Evolutionary conservation across 2,113 vertebrate species (phyloP), one percentile per base, ranked within the genome.

Genomic region (Hemiprocne comata): DNA sequence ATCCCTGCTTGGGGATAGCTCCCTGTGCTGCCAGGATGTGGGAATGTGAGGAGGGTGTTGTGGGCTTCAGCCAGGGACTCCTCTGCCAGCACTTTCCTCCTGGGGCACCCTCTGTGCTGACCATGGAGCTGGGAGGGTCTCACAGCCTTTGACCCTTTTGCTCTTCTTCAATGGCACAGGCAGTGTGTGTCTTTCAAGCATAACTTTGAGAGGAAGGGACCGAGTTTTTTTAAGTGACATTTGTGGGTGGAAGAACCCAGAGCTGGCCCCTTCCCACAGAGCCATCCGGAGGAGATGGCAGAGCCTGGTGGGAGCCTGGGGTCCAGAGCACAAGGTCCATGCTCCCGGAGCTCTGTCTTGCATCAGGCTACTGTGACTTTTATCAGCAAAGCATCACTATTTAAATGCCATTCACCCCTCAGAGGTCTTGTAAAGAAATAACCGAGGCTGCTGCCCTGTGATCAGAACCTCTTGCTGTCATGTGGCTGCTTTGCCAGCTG

Each of bases 251-350:
- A 46, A 64, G 33, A 65, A 78, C 64, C 44, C 9, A 1, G 57
- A 4, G 6, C 64, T 28, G 51, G 57, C n/a, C 44, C 48, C 87
- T 31, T 60, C 2, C 3, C 1, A 0, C 29, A 21, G 50, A 54
- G 61, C 66, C 16, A 3, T 33, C 34, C 5, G 18, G 36, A 44
- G 81, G 55, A 21, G 48, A 7, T 1, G 17, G 53, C 54, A 26
- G 51, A 44, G 54, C 50, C 70, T 13, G 31, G 8, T 38, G 17
- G 5, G 19, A 53, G 70, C 28, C 53, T 18, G n/a, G 36, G 46
- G 16, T 33, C 38, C 16, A 4, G 76, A 64, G 55, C 55, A 3
- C 11, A 1, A 1, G 1, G 29, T 34, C 55, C 14, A 54, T 38
- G 50, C 67, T 44, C 3, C 54, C 5, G 70, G 36, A 54, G 38